Base-by-base conservation (phyloP, 37 sponge, comb jelly and placozoan species). In the Theonella swinhoei region DNA sequence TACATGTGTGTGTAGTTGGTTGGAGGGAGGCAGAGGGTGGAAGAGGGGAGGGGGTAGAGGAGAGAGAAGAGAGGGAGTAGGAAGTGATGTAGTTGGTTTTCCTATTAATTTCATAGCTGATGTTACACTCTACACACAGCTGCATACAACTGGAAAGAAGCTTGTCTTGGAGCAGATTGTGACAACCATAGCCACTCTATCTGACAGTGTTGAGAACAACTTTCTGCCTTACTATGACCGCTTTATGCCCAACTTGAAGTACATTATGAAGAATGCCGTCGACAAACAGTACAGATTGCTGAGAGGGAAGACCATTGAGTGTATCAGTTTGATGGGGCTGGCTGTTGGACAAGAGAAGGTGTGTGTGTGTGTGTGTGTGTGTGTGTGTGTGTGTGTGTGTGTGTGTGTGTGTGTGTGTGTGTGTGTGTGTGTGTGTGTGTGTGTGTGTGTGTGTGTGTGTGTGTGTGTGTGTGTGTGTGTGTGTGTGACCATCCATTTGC, bases 291-390 rank as follows among this genome's bases (percentile, higher is more conserved):
- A 88, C 70, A 67, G 99, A 30, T 76, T 93, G 61, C 82, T 99
- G 78, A 62, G 97, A 71, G 99, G 99, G 24, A 96, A 96, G 89
- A 93, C 97, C 4, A 97, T 99, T 35, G 99, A 99, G 75, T 97
- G 99, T 72, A 95, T 99, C 77, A 95, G 94, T 29, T 81, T 97
- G 26, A 95, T 96, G 70, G 99, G 99, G 9, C 87, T 97, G 36
- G 99, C 97, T n/a, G 99, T 97, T 35, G 99, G 99, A 20, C 94
- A 90, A 43, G 97, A 99, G 35, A 96, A 87, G 94, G 95, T 92
- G 37, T n/a, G 37, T 58, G 70, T 19, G 37, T 54, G 74, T 4
- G 1, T 74, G 42, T 83, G 75, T 39, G 39, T 3, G 20, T 64
- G 67, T 34, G 39, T 25, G 31, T n/a, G 77, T 42, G 31, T 20